Evolutionary conservation across 2,797 vertebrate genomes (phyloP), one percentile per base, ranked within the genome.

Genomic region (Synanceia verrucosa): DNA sequence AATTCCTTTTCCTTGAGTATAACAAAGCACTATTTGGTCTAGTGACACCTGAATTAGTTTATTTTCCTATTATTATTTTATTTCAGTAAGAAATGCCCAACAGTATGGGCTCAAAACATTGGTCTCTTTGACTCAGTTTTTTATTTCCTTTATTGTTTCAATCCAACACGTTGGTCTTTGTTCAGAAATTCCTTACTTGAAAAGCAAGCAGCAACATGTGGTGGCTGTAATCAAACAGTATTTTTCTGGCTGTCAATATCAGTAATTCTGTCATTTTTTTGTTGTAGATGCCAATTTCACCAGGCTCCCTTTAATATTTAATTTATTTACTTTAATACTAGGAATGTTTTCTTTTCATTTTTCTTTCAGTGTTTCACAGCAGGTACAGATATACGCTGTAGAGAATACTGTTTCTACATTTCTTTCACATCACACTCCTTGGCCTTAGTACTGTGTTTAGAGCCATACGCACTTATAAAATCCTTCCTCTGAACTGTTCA

Each of bases 381-480:
- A 59, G 79, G 86, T 89, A 89, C 70, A 19, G 53, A 44, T 44
- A 24, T 26, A 39, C 51, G 59, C 68, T 70, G 58, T 73, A 26
- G 48, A 41, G 18, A 61, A 26, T 39, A 29, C 23, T n/a, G 44
- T 50, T 48, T 68, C 34, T 21, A 52, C 34, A 44, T 59, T 72
- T 68, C 18, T 72, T n/a, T 62, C 53, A 61, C 58, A 14, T 70
- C 37, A 53, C 77, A 66, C 73, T 78, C 66, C 57, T 75, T 71
- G 82, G 83, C 86, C 80, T 88, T 83, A 78, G 59, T 72, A 48
- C 70, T 73, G 62, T 79, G 70, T 75, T 48, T 41, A 50, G 31
- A 87, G 66, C 82, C 77, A 60, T 60, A 63, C 2, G 4, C 57
- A 57, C 33, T 61, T 18, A 28, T 26, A 59, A 10, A 26, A 26